A percentile compares a stretch with the other conserved stretches of the same genome.
Evolutionary conservation across 1,140 invertebrate genomes (phyloP).

Genomic region (Streblospio benedicti): DNA sequence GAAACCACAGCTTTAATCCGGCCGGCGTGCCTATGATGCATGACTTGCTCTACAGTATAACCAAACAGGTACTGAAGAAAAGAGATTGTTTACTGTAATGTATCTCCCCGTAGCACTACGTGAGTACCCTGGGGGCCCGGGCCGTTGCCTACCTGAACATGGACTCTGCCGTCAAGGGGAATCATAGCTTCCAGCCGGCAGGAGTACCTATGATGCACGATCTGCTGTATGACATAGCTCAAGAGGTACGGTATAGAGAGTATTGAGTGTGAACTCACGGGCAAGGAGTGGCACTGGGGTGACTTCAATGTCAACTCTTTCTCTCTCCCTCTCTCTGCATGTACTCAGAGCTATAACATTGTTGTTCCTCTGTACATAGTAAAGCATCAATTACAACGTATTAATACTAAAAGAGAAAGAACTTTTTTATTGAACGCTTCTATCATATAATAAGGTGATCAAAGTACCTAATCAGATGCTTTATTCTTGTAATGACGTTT

Average conservation of each 20-base stretch:
- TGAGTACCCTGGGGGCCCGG: constrained; percentile 32
- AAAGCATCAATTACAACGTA: too few relatives aligned
- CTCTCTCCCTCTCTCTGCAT: not conserved
- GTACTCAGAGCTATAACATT: constrained; percentile 4
- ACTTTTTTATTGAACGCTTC: too few relatives aligned
- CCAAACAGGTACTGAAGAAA: constrained; percentile 18
- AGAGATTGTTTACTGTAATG: too few relatives aligned
- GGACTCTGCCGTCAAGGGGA: constrained; percentile 28
- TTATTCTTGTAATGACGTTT: too few relatives aligned
- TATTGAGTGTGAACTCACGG: too few relatives aligned
- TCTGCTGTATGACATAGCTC: constrained; percentile 28
- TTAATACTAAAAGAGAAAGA: too few relatives aligned
- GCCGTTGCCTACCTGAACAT: constrained; percentile 38
- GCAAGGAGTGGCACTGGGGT: too few relatives aligned
- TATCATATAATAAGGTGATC: too few relatives aligned
- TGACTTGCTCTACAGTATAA: constrained; percentile 27
- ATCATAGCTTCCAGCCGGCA: constrained; percentile 23
- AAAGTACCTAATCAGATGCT: too few relatives aligned
- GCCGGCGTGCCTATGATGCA: constrained; percentile 33
- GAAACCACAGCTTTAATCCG: constrained; percentile 23
- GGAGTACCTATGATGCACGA: constrained; percentile 36
- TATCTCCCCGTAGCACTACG: constrained; percentile 35
- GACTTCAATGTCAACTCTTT: too few relatives aligned
- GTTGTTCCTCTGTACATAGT: too few relatives aligned
- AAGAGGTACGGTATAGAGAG: constrained; percentile 32